Evolutionary conservation across 2,797 vertebrate genomes (phyloP).

Genomic region (Pseudocheirus occidentalis): DNA sequence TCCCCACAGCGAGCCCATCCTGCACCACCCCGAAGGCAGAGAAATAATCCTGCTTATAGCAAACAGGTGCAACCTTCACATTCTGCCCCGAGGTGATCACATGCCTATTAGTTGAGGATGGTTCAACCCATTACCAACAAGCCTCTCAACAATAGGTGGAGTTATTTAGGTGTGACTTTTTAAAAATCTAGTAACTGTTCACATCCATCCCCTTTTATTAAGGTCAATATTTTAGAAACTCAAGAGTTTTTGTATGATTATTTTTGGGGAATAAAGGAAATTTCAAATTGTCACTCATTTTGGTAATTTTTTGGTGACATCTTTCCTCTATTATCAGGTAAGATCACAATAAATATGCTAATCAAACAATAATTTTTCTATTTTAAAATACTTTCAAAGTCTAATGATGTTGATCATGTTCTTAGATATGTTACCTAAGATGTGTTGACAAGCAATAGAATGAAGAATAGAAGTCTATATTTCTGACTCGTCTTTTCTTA

Average conservation of each 20-base stretch:
- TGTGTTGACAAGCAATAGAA: neutral
- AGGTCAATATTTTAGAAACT: slow-evolving; percentile 16
- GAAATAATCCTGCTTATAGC: too few species aligned
- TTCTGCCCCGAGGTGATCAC: too few species aligned
- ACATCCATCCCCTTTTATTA: neutral
- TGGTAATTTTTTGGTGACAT: neutral
- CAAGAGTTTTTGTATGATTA: neutral
- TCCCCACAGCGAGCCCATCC: too few species aligned
- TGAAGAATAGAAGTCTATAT: neutral
- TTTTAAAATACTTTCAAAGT: neutral
- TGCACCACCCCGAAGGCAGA: too few species aligned
- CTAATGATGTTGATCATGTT: neutral
- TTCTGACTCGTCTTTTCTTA: neutral
- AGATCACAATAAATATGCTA: neutral
- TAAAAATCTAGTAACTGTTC: neutral
- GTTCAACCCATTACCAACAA: too few species aligned
- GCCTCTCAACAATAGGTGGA: too few species aligned
- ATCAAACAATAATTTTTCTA: neutral
- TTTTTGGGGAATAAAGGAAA: neutral
- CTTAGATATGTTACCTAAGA: neutral
- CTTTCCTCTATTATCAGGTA: neutral
- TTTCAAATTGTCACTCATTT: neutral
- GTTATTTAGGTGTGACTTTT: neutral
- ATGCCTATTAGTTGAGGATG: too few species aligned
- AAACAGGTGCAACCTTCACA: too few species aligned